phyloP scores from a whole-genome alignment of 2,797 vertebrate genomes.

The Silurus lanzhouensis region DNA sequence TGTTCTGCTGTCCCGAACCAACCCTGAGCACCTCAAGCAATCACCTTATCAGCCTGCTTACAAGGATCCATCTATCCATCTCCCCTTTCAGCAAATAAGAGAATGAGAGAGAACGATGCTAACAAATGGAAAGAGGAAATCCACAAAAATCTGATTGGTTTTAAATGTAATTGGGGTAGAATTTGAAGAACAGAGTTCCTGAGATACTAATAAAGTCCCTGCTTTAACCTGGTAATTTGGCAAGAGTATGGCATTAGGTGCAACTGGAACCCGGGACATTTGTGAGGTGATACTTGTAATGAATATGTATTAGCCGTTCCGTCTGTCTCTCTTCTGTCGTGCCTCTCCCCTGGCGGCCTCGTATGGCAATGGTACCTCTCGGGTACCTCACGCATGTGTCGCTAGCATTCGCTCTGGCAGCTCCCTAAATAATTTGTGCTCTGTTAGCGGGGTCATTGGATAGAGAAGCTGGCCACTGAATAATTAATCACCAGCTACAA shows the following conservation, averaged over 20 bases:
- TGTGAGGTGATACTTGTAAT: slow-evolving; percentile 68
- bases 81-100: slow-evolving; percentile 32
- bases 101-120: background rate
- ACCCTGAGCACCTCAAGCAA: slow-evolving; percentile 48
- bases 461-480: slow-evolving; percentile 77
- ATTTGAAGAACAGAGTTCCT: background rate
- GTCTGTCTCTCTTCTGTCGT: slow-evolving; percentile 57
- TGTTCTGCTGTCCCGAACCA: slow-evolving; percentile 49
- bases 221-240: slow-evolving; percentile 47
- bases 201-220: slow-evolving; percentile 36
- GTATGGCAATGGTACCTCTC: slow-evolving; percentile 66
- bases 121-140: background rate
- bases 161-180: background rate
- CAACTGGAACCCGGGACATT: slow-evolving; percentile 63
- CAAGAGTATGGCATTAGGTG: slow-evolving; percentile 52
- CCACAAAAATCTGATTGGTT: slow-evolving; percentile 13
- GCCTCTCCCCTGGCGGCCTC: slow-evolving; percentile 61
- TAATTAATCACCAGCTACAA: slow-evolving; percentile 81
- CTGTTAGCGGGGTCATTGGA: slow-evolving; percentile 81
- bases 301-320: slow-evolving; percentile 73
- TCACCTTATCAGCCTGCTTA: slow-evolving; percentile 46
- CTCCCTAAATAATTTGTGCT: slow-evolving; percentile 83
- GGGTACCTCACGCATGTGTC: slow-evolving; percentile 69
- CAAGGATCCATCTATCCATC: slow-evolving; percentile 32
- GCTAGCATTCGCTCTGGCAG: slow-evolving; percentile 74